Evolutionary conservation across 2,797 vertebrate species (phyloP).

Genomic region (Cirrhinus mrigala): DNA sequence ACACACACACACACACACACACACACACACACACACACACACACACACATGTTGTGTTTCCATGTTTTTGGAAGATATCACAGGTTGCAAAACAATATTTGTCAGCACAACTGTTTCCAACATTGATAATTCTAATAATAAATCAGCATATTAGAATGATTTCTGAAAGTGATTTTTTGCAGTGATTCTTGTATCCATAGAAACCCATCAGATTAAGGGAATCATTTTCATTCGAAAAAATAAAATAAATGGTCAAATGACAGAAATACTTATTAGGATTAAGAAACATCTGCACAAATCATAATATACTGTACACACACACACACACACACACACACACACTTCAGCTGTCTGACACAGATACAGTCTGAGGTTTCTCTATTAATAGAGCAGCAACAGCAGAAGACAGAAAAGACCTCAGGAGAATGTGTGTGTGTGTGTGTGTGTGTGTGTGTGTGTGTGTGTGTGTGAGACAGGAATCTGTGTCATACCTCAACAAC

Average conservation of each 20-base stretch:
- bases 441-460: conserved; percentile 2
- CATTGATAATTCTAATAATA: too few relatives aligned
- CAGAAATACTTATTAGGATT: too few relatives aligned
- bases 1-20: too few relatives aligned
- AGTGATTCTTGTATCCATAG: too few relatives aligned
- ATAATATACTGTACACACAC: not conserved
- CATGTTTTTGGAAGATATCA: too few relatives aligned
- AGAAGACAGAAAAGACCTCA: not conserved
- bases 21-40: conserved; percentile 2
- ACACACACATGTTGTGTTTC: not conserved
- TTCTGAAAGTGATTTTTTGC: too few relatives aligned
- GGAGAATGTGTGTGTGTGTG: not conserved
- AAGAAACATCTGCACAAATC: not conserved
- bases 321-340: not conserved
- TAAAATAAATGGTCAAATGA: too few relatives aligned
- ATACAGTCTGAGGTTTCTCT: not conserved
- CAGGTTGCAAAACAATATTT: too few relatives aligned
- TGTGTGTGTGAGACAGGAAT: not conserved
- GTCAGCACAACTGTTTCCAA: too few relatives aligned
- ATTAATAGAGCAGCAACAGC: conserved; percentile 21
- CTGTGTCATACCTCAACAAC: not conserved
- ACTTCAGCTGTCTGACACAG: not conserved
- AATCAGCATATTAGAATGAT: too few relatives aligned
- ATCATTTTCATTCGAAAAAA: too few relatives aligned
- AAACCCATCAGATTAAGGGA: too few relatives aligned